Conservation (phyloP, 2,888 invertebrate species). For the Cephus sareptanus region DNA sequence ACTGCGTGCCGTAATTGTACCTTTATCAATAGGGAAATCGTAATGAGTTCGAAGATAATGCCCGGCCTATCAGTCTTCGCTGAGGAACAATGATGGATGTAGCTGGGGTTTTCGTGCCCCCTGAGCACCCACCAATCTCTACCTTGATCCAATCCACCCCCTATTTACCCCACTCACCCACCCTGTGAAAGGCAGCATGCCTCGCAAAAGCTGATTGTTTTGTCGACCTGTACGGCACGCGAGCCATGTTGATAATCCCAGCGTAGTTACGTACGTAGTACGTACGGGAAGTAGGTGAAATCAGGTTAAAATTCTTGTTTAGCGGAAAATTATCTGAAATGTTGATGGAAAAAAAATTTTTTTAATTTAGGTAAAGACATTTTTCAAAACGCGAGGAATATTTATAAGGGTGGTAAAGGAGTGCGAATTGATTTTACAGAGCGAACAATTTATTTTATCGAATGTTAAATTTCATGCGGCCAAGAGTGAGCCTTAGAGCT, state of each 20-base stretch:
- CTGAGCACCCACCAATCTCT: conserved; percentile 13
- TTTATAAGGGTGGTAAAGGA: conserved; percentile 24
- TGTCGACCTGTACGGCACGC: conserved; percentile 46
- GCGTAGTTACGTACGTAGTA: background rate
- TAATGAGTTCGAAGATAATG: conserved; percentile 65
- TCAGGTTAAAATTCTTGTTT: background rate
- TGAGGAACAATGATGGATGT: conserved; percentile 64
- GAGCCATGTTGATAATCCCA: conserved; percentile 23
- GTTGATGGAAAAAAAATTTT: background rate
- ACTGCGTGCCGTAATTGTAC: conserved; percentile 53
- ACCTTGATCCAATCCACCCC: background rate
- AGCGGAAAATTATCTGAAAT: background rate
- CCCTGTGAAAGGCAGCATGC: conserved; percentile 12
- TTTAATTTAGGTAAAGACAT: conserved; percentile 9
- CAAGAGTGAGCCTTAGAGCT: conserved; percentile 49
- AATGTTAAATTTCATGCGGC: conserved; percentile 62
- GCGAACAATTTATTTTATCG: conserved; percentile 59
- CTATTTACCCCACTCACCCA: background rate
- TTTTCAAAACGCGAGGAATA: conserved; percentile 22
- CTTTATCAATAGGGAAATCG: conserved; percentile 65
- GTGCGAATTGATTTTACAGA: conserved; percentile 44
- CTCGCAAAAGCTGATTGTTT: conserved; percentile 48
- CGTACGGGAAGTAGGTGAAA: background rate
- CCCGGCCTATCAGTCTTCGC: conserved; percentile 60
- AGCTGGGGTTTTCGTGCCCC: conserved; percentile 53